These are phyloP conservation scores for Kuschelorhynchus macadamiae DNA, from an alignment of 2,888 invertebrate genomes.

Conservation along the genomic window DNA sequence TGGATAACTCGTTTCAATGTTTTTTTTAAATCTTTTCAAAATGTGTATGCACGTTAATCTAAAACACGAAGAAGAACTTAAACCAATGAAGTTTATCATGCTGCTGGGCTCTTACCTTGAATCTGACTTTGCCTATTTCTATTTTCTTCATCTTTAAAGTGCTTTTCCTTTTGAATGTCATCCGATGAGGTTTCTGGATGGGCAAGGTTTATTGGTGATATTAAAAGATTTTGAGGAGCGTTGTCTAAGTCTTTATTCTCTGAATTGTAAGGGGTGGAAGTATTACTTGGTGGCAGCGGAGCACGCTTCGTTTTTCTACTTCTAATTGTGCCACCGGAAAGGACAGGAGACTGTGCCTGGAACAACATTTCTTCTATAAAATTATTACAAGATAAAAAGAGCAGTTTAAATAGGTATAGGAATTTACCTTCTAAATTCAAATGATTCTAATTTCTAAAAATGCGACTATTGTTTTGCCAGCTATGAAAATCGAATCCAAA, in stretches of 20 bases:
- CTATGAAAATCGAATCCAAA: too few species aligned
- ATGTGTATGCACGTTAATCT: too few species aligned
- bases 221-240: conserved; percentile 7
- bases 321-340: conserved; percentile 69
- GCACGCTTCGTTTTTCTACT: conserved; percentile 77
- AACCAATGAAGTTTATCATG: too few species aligned
- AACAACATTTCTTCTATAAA: too few species aligned
- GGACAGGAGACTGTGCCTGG: conserved; percentile 64
- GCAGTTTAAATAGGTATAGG: too few species aligned
- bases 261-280: conserved; percentile 58
- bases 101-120: conserved; percentile 54
- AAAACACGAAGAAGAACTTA: too few species aligned
- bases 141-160: conserved; percentile 74
- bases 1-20: too few species aligned
- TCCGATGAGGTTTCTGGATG: conserved; percentile 43
- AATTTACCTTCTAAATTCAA: too few species aligned
- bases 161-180: conserved; percentile 72
- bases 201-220: conserved; percentile 37
- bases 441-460: too few species aligned
- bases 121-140: conserved; percentile 70
- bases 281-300: conserved; percentile 75
- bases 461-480: too few species aligned
- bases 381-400: too few species aligned
- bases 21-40: too few species aligned
- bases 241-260: conserved; percentile 11